Percentiles rank a stretch among this genome's conserved stretches.
Evolutionary conservation across 2,113 vertebrate species (phyloP).

Genomic region (Corythoichthys intestinalis): DNA sequence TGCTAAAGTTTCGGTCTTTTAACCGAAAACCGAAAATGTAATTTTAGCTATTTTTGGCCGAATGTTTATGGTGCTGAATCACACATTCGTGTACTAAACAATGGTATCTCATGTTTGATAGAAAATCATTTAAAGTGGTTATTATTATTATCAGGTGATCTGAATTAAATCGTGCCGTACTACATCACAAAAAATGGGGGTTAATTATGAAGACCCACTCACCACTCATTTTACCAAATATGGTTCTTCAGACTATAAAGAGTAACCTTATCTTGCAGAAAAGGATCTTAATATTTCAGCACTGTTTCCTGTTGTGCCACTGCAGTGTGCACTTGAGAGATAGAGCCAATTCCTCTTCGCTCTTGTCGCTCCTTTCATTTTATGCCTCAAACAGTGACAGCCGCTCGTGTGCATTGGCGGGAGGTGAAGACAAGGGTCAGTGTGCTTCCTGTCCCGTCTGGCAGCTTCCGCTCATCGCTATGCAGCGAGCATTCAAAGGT

Average conservation of each 20-base stretch:
- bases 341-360: conserved; percentile 33
- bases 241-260: neutral
- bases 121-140: too few species aligned
- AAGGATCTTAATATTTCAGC: conserved; percentile 26
- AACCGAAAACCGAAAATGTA: too few species aligned
- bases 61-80: too few species aligned
- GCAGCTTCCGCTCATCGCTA: conserved; percentile 24
- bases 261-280: conserved; percentile 2
- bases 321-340: neutral
- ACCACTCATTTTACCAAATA: neutral
- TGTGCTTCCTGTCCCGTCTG: neutral
- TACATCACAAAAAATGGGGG: neutral
- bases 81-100: too few species aligned
- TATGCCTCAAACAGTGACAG: conserved; percentile 4
- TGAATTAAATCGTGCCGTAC: neutral
- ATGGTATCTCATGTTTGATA: too few species aligned
- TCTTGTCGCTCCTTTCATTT: conserved; percentile 25
- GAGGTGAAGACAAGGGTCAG: conserved; percentile 10
- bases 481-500: conserved; percentile 57
- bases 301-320: conserved; percentile 54
- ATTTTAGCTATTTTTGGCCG: too few species aligned
- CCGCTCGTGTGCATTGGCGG: neutral
- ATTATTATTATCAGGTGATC: neutral
- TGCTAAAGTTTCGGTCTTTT: too few species aligned
- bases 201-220: neutral